Percentiles rank a stretch among this genome's conserved stretches.
Conservation (phyloP, 2,888 invertebrate species). For the Drosophila gaucha region DNA sequence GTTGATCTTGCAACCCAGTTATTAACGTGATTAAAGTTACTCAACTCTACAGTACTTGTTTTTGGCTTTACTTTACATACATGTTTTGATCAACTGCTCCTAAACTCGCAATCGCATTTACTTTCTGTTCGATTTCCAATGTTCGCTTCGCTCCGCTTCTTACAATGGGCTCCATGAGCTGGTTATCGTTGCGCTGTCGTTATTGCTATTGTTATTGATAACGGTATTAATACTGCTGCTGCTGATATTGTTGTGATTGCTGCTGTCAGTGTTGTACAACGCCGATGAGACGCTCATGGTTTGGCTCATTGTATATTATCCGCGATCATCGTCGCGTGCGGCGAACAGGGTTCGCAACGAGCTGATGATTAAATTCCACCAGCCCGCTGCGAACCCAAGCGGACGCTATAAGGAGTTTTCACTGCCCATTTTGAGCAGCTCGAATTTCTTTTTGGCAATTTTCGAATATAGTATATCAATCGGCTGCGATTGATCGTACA, state of each 20-base stretch:
- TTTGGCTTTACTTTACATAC: conserved; percentile 67
- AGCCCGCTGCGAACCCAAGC: conserved; percentile 86
- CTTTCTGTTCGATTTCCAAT: conserved; percentile 55
- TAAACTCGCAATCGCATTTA: conserved; percentile 53
- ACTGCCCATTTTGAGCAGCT: conserved; percentile 94
- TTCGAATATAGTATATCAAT: conserved; percentile 96
- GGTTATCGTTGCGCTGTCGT: conserved; percentile 32
- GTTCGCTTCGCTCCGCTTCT: conserved; percentile 73
- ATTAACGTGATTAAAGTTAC: conserved; percentile 40
- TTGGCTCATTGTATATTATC: conserved; percentile 83
- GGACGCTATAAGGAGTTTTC: conserved; percentile 85
- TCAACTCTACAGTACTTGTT: conserved; percentile 59
- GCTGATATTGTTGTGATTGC: conserved; percentile 25
- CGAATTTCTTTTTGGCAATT: conserved; percentile 95
- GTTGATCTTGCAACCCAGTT: conserved; percentile 37
- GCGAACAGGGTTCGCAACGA: conserved; percentile 89
- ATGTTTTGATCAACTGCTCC: conserved; percentile 83
- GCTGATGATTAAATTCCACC: conserved; percentile 89
- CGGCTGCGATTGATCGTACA: conserved; percentile 95
- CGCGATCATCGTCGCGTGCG: conserved; percentile 86
- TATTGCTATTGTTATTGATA: conserved; percentile 15
- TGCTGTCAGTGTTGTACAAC: conserved; percentile 54
- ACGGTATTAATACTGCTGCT: conserved; percentile 26
- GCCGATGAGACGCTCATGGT: conserved; percentile 65
- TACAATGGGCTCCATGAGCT: conserved; percentile 63